Percentiles rank a stretch among this genome's conserved stretches.
Evolutionary conservation across 2,888 invertebrate species (phyloP).

Genomic region (Chydorus sphaericus): DNA sequence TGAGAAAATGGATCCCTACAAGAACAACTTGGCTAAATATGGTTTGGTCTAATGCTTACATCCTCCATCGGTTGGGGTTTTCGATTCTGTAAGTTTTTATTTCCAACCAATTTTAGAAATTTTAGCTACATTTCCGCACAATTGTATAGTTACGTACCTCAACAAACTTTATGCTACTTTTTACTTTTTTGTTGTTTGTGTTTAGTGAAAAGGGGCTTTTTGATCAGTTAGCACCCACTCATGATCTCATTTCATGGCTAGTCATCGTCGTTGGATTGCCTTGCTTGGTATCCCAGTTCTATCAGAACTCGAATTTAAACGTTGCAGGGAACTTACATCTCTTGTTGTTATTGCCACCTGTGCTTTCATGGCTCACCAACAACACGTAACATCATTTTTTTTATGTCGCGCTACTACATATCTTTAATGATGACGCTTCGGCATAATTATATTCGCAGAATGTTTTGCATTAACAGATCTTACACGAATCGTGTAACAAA

Average conservation of each 20-base stretch:
- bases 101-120: no score
- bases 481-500: neutral
- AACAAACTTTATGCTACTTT: neutral
- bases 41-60: constrained; percentile 7
- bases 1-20: neutral
- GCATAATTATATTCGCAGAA: no score
- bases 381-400: neutral
- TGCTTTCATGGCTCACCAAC: constrained; percentile 8
- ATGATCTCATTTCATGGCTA: constrained; percentile 11
- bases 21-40: constrained; percentile 7
- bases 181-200: neutral
- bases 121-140: no score
- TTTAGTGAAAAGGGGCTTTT: neutral
- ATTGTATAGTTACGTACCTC: no score
- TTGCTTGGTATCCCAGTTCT: constrained; percentile 12
- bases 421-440: no score
- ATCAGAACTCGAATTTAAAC: neutral
- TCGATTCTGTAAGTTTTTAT: constrained; percentile 8
- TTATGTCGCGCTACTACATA: no score
- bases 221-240: constrained; percentile 9
- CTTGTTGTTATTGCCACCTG: constrained; percentile 3
- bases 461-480: neutral
- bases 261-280: constrained; percentile 11
- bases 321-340: constrained; percentile 8
- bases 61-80: constrained; percentile 7